Base-by-base conservation (phyloP, 2,113 vertebrate species). In the Carassius gibelio region DNA sequence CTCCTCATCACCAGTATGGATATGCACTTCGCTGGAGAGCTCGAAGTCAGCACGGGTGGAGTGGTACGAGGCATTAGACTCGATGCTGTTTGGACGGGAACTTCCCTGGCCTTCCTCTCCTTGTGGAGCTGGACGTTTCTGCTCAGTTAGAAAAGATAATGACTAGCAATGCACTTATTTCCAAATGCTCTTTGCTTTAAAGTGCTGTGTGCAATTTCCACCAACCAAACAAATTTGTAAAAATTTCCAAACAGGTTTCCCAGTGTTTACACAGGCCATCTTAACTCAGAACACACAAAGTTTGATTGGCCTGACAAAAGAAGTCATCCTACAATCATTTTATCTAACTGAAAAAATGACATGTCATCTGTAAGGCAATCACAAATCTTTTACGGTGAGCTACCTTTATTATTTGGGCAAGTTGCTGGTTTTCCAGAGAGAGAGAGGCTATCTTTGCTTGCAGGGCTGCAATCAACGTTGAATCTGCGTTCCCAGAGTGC, bases 371-470 rank as follows among this genome's bases (percentile, higher is more conserved):
- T 75, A 75, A 50, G 4, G 21, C 4, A 34, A 38, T 38, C 34
- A 15, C 48, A 52, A 30, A 26, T 26, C 8, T 42, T 45, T 42
- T 17, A 42, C 3, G 42, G 8, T 19, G 14, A 81, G 5, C 66
- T 80, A 99, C 98, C 96, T 98, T 96, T 61, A 98, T 91, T 91
- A 96, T 97, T 85, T 96, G 94, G 78, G 95, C 94, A 68, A 99
- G 93, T 85, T 97, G 96, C 90, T 97, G 97, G 90, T 98, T 99
- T 91, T 97, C 96, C 90, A 96, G 84, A 23, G 96, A 96, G 15
- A 99, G 95, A 87, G 96, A 95, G 66, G 94, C 93, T 85, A 99
- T 95, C 93, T 96, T 97, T 86, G 96, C 95, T 94, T 99, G 97
- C 85, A 99, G 93, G 36, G 95, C 83, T 88, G 92, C 91, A 86